Evolutionary conservation across 2,888 invertebrate genomes (phyloP).

Genomic region (Apamea epomidion): DNA sequence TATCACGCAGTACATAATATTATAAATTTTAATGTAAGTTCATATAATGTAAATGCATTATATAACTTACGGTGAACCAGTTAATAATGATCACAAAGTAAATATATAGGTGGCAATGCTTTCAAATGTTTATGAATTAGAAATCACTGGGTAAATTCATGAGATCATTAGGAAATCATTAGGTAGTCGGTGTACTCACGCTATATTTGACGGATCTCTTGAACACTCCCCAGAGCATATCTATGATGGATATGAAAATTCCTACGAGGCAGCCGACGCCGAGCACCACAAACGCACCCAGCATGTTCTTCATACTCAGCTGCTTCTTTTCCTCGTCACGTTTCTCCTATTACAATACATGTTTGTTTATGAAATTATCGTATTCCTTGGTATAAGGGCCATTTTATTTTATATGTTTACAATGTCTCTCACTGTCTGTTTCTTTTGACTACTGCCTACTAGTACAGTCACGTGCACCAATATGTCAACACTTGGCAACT

Average conservation of each 20-base stretch:
- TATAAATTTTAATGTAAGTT: not conserved
- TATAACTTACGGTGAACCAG: too few species aligned
- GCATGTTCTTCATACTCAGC: slow-evolving; percentile 86
- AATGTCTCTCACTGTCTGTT: not conserved
- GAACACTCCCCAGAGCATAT: slow-evolving; percentile 88
- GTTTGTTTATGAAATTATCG: not conserved
- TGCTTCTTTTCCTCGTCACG: slow-evolving; percentile 78
- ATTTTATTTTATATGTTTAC: not conserved
- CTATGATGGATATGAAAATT: slow-evolving; percentile 81
- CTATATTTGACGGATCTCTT: slow-evolving; percentile 86
- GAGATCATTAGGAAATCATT: not conserved
- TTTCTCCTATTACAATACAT: slow-evolving; percentile 69
- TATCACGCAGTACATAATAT: not conserved
- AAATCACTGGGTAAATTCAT: not conserved
- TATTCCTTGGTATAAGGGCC: not conserved
- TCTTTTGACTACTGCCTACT: not conserved
- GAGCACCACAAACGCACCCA: slow-evolving; percentile 86
- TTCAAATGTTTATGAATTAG: not conserved
- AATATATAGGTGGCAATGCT: not conserved
- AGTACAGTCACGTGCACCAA: too few species aligned
- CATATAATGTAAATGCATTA: not conserved
- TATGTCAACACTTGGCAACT: too few species aligned
- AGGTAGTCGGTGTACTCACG: slow-evolving; percentile 73
- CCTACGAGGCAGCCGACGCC: slow-evolving; percentile 83
- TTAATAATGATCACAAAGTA: not conserved